Conservation (phyloP, 2,888 invertebrate genomes). For the Chouioia cunea region DNA sequence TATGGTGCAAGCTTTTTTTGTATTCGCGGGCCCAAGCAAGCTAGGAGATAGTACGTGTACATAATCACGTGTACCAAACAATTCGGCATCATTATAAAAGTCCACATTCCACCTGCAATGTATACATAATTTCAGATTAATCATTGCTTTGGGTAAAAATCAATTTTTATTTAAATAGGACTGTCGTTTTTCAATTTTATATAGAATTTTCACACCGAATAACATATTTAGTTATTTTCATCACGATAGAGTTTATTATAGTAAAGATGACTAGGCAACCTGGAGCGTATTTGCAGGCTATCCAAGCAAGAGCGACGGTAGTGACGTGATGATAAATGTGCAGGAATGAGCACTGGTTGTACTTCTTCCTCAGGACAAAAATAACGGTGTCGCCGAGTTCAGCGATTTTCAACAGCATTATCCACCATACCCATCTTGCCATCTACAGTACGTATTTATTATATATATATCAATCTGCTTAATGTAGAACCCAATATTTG, state of each 20-base stretch:
- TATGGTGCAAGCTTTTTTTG: conserved; percentile 72
- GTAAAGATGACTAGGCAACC: conserved; percentile 69
- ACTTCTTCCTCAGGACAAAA: conserved; percentile 80
- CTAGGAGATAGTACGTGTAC: conserved; percentile 81
- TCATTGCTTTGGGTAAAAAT: background rate
- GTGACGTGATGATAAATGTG: conserved; percentile 82
- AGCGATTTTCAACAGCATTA: conserved; percentile 74
- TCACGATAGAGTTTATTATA: conserved; percentile 9
- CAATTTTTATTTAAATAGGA: no score
- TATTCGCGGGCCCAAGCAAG: conserved; percentile 74
- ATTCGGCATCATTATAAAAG: conserved; percentile 77
- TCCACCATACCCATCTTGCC: conserved; percentile 73
- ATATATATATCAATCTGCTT: no score
- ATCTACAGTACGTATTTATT: conserved; percentile 60
- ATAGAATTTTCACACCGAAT: background rate
- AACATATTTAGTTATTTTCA: background rate
- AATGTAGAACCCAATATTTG: no score
- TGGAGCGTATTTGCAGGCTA: conserved; percentile 75
- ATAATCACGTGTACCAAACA: conserved; percentile 80
- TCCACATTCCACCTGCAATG: conserved; percentile 75
- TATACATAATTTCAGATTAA: conserved; percentile 1
- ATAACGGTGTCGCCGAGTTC: conserved; percentile 80
- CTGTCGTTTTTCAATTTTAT: background rate
- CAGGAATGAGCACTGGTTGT: conserved; percentile 78
- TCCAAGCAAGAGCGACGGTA: conserved; percentile 74